Evolutionary conservation across 2,888 invertebrate genomes (phyloP), one percentile per base, ranked within the genome.

Genomic region (Corythucha ciliata): DNA sequence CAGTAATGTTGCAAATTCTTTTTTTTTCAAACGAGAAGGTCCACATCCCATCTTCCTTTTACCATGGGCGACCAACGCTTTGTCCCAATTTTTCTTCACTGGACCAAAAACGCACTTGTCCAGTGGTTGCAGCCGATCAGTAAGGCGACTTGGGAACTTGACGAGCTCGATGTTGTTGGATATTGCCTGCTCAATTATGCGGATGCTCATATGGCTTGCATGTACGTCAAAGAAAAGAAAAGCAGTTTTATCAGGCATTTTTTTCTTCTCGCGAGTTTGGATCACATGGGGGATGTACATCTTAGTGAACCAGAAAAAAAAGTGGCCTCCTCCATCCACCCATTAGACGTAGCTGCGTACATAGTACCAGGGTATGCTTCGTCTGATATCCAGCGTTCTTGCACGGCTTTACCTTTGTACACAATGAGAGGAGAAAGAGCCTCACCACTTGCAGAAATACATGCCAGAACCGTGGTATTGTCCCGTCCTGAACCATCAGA

Each of bases 351-450:
- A 7, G 53, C 57, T 16, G 60, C 41, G 48, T 61, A 61, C 8
- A 54, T 20, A 10, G 62, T 63, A 26, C 61, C 59, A 29, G 59
- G 60, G 54, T 50, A 62, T 6, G 60, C 29, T 12, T 55, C 42
- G 21, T 27, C 46, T 6, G 55, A 41, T 27, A 51, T 47, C 57
- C 57, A 58, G 2, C 55, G 57, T 7, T 58, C 58, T 55, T 61
- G 63, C 18, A 62, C 60, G 16, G 54, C 51, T 20, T 51, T 57
- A 12, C 61, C 62, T 48, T 63, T 61, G 42, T 56, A 60, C 6
- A 63, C 53, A 41, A 63, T 63, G 2, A 63, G 48, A 14, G 63
- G 60, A 22, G 62, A n/a, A n/a, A n/a, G n/a, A n/a, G n/a, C n/a
- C n/a, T n/a, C n/a, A n/a, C n/a, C n/a, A n/a, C n/a, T n/a, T n/a